Evolutionary conservation across 2,797 vertebrate genomes (phyloP).

Genomic region (Nannoperca obscura): DNA sequence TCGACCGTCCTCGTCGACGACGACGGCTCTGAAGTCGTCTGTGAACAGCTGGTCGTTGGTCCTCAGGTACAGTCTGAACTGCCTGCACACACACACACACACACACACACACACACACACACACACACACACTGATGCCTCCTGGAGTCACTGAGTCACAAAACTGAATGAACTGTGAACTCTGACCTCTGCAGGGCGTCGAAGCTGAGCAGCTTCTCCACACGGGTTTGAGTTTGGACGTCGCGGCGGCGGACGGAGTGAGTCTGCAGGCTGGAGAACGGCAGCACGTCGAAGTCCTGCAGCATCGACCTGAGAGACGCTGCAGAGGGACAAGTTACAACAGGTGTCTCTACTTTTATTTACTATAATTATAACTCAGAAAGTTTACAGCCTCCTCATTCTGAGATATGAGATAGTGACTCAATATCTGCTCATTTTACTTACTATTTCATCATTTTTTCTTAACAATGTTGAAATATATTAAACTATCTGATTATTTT

Average conservation of each 20-base stretch:
- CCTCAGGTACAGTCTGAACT: conserved; percentile 93
- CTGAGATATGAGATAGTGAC: background rate
- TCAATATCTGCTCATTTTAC: background rate
- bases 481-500: background rate
- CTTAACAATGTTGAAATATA: too few species aligned
- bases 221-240: conserved; percentile 85
- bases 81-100: conserved; percentile 67
- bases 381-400: too few species aligned
- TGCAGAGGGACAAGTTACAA: conserved; percentile 29
- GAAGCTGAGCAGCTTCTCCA: conserved; percentile 92
- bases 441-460: background rate
- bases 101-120: background rate
- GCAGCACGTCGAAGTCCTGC: conserved; percentile 92
- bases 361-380: too few species aligned
- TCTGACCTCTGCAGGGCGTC: conserved; percentile 90
- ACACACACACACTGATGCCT: background rate
- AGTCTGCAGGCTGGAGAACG: conserved; percentile 88
- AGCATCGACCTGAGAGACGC: conserved; percentile 87
- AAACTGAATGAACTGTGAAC: rapidly evolving
- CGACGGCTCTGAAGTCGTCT: conserved; percentile 88
- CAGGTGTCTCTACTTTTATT: too few species aligned
- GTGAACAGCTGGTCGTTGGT: conserved; percentile 94
- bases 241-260: conserved; percentile 92
- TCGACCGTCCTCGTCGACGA: conserved; percentile 87
- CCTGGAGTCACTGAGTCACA: background rate